phyloP scores from a whole-genome alignment of 2,113 vertebrate species.

The Lepus timidus region DNA sequence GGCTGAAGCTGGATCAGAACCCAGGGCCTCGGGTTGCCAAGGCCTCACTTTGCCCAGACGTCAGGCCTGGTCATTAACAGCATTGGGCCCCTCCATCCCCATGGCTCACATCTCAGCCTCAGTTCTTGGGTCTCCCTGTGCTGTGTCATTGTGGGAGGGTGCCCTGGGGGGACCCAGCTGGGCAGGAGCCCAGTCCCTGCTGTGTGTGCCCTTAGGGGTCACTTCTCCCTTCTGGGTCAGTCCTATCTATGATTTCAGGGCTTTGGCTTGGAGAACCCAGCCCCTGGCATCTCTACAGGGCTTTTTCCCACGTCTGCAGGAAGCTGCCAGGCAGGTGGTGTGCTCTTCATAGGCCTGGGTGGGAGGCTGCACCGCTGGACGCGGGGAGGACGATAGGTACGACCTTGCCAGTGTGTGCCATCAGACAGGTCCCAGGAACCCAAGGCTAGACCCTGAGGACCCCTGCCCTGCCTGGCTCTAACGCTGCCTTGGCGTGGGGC shows the following conservation, averaged over 20 bases:
- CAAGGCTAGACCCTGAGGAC: neutral
- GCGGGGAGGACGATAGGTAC: neutral
- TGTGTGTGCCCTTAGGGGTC: conserved; percentile 10
- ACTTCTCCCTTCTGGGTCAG: neutral
- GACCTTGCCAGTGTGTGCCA: neutral
- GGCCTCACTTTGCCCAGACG: neutral
- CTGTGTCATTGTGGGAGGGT: conserved; percentile 42
- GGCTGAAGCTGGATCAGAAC: neutral
- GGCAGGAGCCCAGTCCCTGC: conserved; percentile 10
- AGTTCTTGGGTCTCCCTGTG: conserved; percentile 19
- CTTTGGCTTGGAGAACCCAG: neutral
- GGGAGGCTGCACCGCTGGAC: neutral
- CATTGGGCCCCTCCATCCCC: neutral
- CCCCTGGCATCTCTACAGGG: neutral
- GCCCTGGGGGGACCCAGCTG: conserved; percentile 32
- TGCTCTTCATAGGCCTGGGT: neutral
- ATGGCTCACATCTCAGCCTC: neutral
- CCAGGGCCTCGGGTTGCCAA: neutral
- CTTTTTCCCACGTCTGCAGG: neutral
- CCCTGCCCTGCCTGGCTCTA: neutral
- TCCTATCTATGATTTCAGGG: conserved; percentile 12
- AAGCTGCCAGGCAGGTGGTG: conserved; percentile 18
- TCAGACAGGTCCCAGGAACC: neutral
- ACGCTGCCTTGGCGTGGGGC: neutral
- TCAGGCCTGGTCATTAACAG: neutral